Conservation (phyloP, 2,797 vertebrate species). For the Oophaga sylvatica region DNA sequence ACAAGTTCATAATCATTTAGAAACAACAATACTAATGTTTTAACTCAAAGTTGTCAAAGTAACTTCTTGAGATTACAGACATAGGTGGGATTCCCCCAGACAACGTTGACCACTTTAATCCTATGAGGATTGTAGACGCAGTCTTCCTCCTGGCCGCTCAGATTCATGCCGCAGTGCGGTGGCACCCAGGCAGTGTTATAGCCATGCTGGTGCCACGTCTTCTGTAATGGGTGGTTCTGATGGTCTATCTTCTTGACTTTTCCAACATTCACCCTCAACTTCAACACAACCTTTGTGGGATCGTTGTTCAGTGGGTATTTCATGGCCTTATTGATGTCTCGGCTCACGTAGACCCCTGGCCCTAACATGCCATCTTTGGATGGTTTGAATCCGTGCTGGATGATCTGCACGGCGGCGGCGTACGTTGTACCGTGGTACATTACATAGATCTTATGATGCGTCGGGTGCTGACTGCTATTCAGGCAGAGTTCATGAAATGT, state of each 20-base stretch:
- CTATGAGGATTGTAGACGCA: slow-evolving; percentile 54
- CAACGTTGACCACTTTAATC: slow-evolving; percentile 40
- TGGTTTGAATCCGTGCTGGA: slow-evolving; percentile 4
- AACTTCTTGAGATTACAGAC: background rate
- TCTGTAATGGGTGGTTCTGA: slow-evolving; percentile 60
- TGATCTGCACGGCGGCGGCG: background rate
- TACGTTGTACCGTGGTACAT: slow-evolving; percentile 27
- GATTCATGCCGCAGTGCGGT: slow-evolving; percentile 55
- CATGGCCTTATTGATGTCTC: slow-evolving; percentile 11
- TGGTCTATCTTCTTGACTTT: slow-evolving; percentile 56
- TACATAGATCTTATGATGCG: background rate
- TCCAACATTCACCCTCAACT: slow-evolving; percentile 54
- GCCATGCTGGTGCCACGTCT: slow-evolving; percentile 56
- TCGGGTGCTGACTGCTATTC: background rate
- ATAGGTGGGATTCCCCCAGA: background rate
- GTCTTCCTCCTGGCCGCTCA: slow-evolving; percentile 55
- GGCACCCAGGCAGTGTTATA: slow-evolving; percentile 66
- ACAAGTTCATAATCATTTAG: no score
- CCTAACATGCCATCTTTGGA: slow-evolving; percentile 30
- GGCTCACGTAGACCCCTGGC: slow-evolving; percentile 33
- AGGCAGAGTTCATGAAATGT: background rate
- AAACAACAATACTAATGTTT: no score
- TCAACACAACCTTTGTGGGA: slow-evolving; percentile 48
- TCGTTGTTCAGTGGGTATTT: background rate
- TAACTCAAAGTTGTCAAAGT: no score